phyloP scores from a whole-genome alignment of 1,140 invertebrate genomes.

The Artemia franciscana region DNA sequence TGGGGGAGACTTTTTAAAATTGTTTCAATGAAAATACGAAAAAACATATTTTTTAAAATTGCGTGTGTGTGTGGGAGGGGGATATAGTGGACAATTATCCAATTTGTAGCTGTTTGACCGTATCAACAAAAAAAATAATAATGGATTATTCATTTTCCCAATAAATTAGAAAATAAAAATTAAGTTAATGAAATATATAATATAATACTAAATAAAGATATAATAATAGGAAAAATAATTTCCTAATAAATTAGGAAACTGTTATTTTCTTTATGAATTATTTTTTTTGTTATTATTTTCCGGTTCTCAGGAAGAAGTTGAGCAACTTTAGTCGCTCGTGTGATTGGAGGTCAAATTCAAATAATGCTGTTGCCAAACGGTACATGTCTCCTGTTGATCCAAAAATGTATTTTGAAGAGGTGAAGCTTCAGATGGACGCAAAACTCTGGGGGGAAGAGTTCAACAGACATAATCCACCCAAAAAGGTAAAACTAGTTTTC shows the following conservation, averaged over 20 bases:
- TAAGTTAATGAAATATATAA: no score
- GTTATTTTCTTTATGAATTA: neutral
- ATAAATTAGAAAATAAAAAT: neutral
- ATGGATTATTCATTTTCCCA: neutral
- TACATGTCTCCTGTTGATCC: constrained; percentile 28
- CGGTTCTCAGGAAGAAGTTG: constrained; percentile 25
- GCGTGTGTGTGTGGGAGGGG: no score
- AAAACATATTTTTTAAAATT: no score
- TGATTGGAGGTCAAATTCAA: constrained; percentile 26
- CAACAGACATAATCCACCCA: constrained; percentile 33
- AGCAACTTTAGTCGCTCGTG: constrained; percentile 21
- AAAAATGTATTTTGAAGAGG: constrained; percentile 30
- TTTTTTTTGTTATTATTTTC: neutral
- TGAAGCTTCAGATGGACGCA: constrained; percentile 33
- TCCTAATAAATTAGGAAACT: neutral
- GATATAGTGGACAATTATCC: no score
- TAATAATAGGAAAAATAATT: neutral
- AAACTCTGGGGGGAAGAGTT: constrained; percentile 36
- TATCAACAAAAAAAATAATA: neutral
- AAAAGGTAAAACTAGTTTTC: no score
- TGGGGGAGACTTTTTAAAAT: no score
- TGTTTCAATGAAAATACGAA: no score
- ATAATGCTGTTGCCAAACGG: constrained; percentile 33
- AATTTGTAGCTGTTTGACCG: neutral
- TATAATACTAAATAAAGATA: no score